Percentiles rank a stretch among this genome's conserved stretches.
These are phyloP conservation scores for Notothenia coriiceps DNA, from an alignment of 2,113 vertebrate genomes.

Conservation along the genomic window DNA sequence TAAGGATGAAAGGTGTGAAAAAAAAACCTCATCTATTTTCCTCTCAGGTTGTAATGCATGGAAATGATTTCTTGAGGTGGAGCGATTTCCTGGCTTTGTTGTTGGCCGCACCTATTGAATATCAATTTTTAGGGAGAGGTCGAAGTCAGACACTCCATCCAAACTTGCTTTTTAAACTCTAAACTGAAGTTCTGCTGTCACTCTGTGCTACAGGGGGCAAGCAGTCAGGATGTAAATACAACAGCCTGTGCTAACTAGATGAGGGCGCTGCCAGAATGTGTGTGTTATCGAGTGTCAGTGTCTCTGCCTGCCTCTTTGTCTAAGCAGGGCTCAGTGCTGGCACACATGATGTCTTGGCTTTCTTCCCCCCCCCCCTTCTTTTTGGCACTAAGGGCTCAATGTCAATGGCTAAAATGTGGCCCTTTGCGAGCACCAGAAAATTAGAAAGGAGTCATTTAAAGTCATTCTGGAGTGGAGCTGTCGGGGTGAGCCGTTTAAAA, in stretches of 20 bases:
- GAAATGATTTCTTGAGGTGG: constrained; percentile 31
- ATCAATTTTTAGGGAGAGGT: constrained; percentile 8
- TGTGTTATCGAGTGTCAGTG: constrained; percentile 46
- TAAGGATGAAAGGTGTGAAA: neutral
- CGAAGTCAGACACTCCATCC: constrained; percentile 12
- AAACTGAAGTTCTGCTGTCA: constrained; percentile 9
- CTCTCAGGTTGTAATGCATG: constrained; percentile 16
- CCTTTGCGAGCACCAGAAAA: constrained; percentile 44
- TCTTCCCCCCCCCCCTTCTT: neutral
- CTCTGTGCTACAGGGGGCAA: constrained; percentile 11
- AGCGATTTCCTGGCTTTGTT: constrained; percentile 23
- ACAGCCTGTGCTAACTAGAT: constrained; percentile 56
- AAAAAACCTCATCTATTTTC: constrained; percentile 25
- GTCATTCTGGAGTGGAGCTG: constrained; percentile 28
- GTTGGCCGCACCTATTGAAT: constrained; percentile 22
- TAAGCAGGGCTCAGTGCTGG: constrained; percentile 53
- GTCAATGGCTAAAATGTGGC: constrained; percentile 46
- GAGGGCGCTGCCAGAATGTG: constrained; percentile 51
- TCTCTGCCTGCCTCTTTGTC: constrained; percentile 42
- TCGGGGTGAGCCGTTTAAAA: constrained; percentile 3
- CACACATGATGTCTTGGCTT: constrained; percentile 43
- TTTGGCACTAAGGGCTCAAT: constrained; percentile 33
- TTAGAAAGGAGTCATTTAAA: constrained; percentile 51
- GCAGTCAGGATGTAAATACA: constrained; percentile 47
- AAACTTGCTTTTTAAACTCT: constrained; percentile 22